Evolutionary conservation across 2,113 vertebrate genomes (phyloP), one percentile per base, ranked within the genome.

Genomic region (Seriola quinqueradiata): DNA sequence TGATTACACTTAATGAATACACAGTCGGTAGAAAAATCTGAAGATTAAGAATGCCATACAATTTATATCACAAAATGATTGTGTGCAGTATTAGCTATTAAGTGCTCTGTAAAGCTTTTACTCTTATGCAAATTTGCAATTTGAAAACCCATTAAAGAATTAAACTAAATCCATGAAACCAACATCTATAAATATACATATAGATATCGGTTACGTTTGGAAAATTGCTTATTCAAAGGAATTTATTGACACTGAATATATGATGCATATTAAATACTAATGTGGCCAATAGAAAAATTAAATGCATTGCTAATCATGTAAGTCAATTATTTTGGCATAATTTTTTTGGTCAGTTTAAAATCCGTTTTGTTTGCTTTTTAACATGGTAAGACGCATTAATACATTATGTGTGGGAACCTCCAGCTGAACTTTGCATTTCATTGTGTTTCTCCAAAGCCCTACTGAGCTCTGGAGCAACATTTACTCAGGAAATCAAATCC

Each of bases 1-100:
- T 68, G 21, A 81, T 57, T 21, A 63, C 48, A 23, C 36, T 57
- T 58, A 65, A 68, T 46, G 48, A 74, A 57, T 38, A 54, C 28
- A 44, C 46, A 54, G 25, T 61, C 4, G 42, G 25, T n/a, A 46
- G 23, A 44, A 42, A 42, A 21, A 66, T 58, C 40, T 25, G 17
- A 61, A 17, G 9, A 59, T 42, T 25, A 25, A 25, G 25, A 68
- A 16, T 28, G 13, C 13, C 36, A 11, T 21, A 38, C 14, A 60
- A 44, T 48, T 44, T 54, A 23, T 65, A 40, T 70, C 59, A 58
- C 28, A 50, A 40, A 70, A n/a, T 32, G 0, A 38, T 63, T 57
- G 13, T 28, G 28, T 6, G 46, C 17, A 4, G 17, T 64, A 46
- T 44, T 44, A 8, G 19, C 12, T 34, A 10, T 2, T 32, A 5